Evolutionary conservation across 1,140 invertebrate genomes (phyloP).

Genomic region (Gonatopus flavifemur): DNA sequence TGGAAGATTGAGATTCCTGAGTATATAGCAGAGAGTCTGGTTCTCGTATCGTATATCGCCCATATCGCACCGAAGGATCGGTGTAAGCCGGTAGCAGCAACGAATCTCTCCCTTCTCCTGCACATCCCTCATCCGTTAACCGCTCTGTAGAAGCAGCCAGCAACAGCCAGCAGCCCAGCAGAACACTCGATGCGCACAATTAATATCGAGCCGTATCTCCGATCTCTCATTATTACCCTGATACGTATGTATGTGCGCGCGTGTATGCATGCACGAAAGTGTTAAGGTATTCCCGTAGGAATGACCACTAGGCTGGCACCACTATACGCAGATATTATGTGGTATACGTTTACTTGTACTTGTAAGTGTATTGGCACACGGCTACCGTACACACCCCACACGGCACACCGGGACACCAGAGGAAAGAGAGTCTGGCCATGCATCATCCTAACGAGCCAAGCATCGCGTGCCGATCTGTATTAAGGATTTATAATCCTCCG

Average conservation of each 20-base stretch:
- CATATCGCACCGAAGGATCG: conserved; percentile 52
- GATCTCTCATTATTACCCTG: conserved; percentile 58
- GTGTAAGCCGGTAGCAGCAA: conserved; percentile 54
- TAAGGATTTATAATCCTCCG: conserved; percentile 56
- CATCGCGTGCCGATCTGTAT: conserved; percentile 60
- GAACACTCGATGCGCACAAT: conserved; percentile 53
- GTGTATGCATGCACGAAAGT: too few relatives aligned
- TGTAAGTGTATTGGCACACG: conserved; percentile 39
- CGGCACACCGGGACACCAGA: conserved; percentile 54
- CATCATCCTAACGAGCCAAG: conserved; percentile 57
- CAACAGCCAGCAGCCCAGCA: conserved; percentile 15
- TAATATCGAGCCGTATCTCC: conserved; percentile 56
- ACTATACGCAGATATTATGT: conserved; percentile 28
- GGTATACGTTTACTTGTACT: too few relatives aligned
- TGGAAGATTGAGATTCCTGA: too few relatives aligned
- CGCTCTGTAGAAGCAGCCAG: conserved; percentile 16
- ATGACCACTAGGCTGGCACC: conserved; percentile 5
- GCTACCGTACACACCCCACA: conserved; percentile 58
- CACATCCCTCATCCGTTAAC: conserved; percentile 11
- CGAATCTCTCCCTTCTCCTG: conserved; percentile 9
- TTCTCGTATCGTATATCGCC: conserved; percentile 50
- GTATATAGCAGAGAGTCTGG: too few relatives aligned
- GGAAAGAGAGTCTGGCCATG: conserved; percentile 52
- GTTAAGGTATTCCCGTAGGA: conserved; percentile 31
- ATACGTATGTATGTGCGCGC: conserved; percentile 35